Evolutionary conservation across 1,140 invertebrate genomes (phyloP).

Genomic region (Trissolcus basalis): DNA sequence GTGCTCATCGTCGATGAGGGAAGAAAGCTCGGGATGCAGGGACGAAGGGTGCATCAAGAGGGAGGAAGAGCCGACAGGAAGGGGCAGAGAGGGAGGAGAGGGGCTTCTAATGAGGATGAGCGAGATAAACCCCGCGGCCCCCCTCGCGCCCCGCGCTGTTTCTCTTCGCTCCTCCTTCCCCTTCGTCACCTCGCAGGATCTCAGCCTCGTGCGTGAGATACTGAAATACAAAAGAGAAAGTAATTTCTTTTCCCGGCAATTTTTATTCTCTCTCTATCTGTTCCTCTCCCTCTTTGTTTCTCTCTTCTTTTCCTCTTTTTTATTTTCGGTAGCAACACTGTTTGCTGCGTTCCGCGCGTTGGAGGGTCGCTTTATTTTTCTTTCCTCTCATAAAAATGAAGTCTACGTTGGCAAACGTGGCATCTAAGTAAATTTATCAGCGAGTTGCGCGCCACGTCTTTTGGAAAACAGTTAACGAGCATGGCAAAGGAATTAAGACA

Average conservation of each 20-base stretch:
- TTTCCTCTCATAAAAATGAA: conserved; percentile 43
- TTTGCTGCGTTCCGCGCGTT: conserved; percentile 45
- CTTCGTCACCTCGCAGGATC: conserved; percentile 16
- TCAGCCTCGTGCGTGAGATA: conserved; percentile 57
- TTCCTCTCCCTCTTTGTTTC: conserved; percentile 11
- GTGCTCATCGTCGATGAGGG: conserved; percentile 46
- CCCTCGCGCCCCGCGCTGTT: conserved; percentile 42
- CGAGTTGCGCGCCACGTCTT: conserved; percentile 46
- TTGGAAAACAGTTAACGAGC: conserved; percentile 54
- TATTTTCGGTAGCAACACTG: conserved; percentile 21
- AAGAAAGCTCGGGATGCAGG: conserved; percentile 24
- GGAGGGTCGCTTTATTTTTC: conserved; percentile 54
- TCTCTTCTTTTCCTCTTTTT: conserved; percentile 4
- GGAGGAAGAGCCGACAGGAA: conserved; percentile 25
- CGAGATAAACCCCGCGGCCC: conserved; percentile 62
- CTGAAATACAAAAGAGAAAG: conserved; percentile 64
- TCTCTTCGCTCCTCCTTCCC: conserved; percentile 32
- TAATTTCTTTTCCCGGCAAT: conserved; percentile 62
- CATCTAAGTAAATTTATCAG: conserved; percentile 60
- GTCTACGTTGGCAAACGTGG: conserved; percentile 31
- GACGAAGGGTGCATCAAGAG: conserved; percentile 13
- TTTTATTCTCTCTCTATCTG: conserved; percentile 40
- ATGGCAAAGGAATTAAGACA: conserved; percentile 40
- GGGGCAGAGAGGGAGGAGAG: conserved; percentile 9
- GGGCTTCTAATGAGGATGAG: conserved; percentile 70